phyloP scores from a whole-genome alignment of 92 coral and sea anemone species.

The Epizoanthus ramosus region DNA sequence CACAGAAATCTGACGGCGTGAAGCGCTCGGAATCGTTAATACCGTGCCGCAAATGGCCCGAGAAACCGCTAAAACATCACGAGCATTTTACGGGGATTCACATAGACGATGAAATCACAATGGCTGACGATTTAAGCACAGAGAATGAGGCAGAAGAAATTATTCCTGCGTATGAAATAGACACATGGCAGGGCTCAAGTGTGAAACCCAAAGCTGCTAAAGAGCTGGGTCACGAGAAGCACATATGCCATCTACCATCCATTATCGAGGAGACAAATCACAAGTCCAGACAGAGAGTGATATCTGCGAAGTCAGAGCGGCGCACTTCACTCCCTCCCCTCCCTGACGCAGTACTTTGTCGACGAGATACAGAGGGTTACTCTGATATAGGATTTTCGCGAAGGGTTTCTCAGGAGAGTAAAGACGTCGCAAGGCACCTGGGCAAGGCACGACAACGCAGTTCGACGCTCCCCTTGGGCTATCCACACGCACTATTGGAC shows the following conservation, averaged over 20 bases:
- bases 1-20: constrained; percentile 3
- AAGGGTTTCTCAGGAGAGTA: constrained; percentile 15
- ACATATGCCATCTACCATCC: constrained; percentile 27
- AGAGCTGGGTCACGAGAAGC: constrained; percentile 6
- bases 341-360: constrained; percentile 21
- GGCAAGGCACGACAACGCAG: constrained; percentile 50
- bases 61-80: background rate
- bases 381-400: constrained; percentile 2
- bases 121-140: background rate
- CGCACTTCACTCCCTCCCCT: constrained; percentile 37
- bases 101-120: background rate
- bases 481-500: background rate
- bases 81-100: background rate
- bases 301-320: constrained; percentile 2
- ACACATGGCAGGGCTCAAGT: background rate
- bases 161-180: background rate
- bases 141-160: background rate
- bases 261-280: constrained; percentile 24
- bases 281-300: constrained; percentile 1
- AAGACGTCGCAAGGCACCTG: background rate
- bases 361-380: constrained; percentile 12
- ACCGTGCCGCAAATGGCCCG: constrained; percentile 25
- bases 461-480: constrained; percentile 39
- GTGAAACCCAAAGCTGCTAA: constrained; percentile 3
- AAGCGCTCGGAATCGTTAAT: constrained; percentile 20